Conservation (phyloP, 2,113 vertebrate genomes). For the Apistogramma diplotaenia region DNA sequence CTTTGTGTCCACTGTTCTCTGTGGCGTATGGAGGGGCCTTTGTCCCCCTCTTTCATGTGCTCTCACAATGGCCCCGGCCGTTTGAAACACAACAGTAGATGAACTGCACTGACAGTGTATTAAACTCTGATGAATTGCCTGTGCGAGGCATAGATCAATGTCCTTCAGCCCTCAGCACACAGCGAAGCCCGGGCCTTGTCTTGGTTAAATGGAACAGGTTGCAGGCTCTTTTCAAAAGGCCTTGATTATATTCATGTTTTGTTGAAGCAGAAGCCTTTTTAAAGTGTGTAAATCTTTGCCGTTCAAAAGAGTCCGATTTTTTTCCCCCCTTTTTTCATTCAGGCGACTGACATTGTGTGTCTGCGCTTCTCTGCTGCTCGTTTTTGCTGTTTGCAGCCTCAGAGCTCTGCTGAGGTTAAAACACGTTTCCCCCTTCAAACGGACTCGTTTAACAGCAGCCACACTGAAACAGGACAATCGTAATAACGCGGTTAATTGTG, state of each 20-base stretch:
- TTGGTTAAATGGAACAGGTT: slow-evolving; percentile 77
- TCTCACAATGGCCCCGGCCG: slow-evolving; percentile 74
- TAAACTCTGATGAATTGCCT: slow-evolving; percentile 83
- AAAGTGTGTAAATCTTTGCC: slow-evolving; percentile 79
- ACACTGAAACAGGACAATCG: not conserved
- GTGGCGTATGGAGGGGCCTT: slow-evolving; percentile 77
- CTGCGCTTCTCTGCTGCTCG: slow-evolving; percentile 48
- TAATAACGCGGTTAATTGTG: not conserved
- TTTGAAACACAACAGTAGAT: slow-evolving; percentile 83
- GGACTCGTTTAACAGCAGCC: slow-evolving; percentile 26
- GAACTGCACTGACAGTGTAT: slow-evolving; percentile 85
- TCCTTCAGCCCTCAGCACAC: slow-evolving; percentile 78
- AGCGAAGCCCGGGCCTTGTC: slow-evolving; percentile 72
- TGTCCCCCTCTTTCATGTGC: slow-evolving; percentile 80
- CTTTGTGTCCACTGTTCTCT: slow-evolving; percentile 80
- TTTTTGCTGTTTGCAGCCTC: slow-evolving; percentile 27
- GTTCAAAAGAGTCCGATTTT: slow-evolving; percentile 58
- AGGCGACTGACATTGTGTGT: slow-evolving; percentile 56
- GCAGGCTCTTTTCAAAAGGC: slow-evolving; percentile 72
- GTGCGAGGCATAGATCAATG: slow-evolving; percentile 80
- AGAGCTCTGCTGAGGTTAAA: slow-evolving; percentile 4
- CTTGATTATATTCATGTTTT: slow-evolving; percentile 81
- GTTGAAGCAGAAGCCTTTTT: slow-evolving; percentile 77
- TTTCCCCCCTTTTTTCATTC: slow-evolving; percentile 52
- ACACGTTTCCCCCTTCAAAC: not conserved